phyloP scores from a whole-genome alignment of 2,888 invertebrate species.

The Acrobeloides nanus region DNA sequence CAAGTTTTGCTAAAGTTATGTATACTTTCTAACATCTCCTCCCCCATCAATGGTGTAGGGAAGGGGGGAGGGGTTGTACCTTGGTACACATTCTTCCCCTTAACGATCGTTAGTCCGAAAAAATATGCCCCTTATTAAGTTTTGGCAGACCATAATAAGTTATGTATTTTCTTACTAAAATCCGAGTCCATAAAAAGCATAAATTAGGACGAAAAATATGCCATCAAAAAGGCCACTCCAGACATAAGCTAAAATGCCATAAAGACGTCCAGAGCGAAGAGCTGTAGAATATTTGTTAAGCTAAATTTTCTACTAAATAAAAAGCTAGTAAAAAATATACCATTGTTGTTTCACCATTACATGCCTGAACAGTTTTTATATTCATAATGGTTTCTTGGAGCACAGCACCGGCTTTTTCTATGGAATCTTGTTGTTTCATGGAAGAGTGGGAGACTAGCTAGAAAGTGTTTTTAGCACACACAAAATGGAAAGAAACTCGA shows the following conservation, averaged over 20 bases:
- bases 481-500: too few relatives aligned
- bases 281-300: conserved; percentile 6
- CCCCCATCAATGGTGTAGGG: too few relatives aligned
- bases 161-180: background rate
- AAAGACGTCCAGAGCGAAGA: conserved; percentile 9
- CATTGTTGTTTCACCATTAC: conserved; percentile 21
- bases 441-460: conserved; percentile 17
- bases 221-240: conserved; percentile 25
- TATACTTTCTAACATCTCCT: too few relatives aligned
- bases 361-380: conserved; percentile 24
- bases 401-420: conserved; percentile 17
- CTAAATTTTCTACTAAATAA: too few relatives aligned
- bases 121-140: too few relatives aligned
- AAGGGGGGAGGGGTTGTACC: too few relatives aligned
- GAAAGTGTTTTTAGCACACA: conserved; percentile 3
- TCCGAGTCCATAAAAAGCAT: too few relatives aligned
- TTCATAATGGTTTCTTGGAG: conserved; percentile 25
- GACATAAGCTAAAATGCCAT: conserved; percentile 19
- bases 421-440: conserved; percentile 9
- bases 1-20: too few relatives aligned
- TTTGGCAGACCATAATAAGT: too few relatives aligned
- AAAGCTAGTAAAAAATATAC: too few relatives aligned
- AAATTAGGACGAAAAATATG: conserved; percentile 18
- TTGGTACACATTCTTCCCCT: too few relatives aligned
- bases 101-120: too few relatives aligned